These are phyloP conservation scores for Pelochelys cantorii DNA, from an alignment of 2,797 vertebrate species.

Conservation along the genomic window DNA sequence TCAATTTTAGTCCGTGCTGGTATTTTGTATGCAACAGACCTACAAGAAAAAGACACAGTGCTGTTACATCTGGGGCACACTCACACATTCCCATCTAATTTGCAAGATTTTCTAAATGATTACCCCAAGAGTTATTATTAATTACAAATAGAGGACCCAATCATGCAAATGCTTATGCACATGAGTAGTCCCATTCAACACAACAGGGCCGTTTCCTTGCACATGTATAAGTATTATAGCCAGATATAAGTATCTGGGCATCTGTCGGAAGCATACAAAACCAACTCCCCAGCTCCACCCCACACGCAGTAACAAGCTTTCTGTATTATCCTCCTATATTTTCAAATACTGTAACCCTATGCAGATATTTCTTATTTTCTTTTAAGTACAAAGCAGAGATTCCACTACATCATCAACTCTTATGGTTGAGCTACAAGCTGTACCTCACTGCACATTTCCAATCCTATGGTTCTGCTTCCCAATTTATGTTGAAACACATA, in stretches of 20 bases:
- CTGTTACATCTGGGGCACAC: neutral
- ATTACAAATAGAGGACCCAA: neutral
- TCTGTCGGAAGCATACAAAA: neutral
- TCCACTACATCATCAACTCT: neutral
- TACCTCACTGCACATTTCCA: neutral
- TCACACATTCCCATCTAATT: neutral
- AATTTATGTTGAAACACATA: slow-evolving; percentile 36
- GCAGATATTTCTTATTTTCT: slow-evolving; percentile 5
- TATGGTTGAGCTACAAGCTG: neutral
- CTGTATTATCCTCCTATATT: neutral
- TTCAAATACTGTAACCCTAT: neutral
- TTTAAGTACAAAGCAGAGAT: neutral
- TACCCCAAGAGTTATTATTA: neutral
- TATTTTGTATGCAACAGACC: neutral
- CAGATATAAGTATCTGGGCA: neutral
- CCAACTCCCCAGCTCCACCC: neutral
- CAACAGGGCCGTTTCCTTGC: neutral
- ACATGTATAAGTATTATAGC: neutral
- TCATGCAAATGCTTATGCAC: accelerated
- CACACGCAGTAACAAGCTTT: neutral
- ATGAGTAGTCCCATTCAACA: neutral
- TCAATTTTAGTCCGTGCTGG: neutral
- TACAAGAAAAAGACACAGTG: neutral
- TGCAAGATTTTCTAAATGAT: neutral
- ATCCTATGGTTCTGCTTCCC: slow-evolving; percentile 5